Base-by-base conservation (phyloP, 2,113 vertebrate genomes). In the Oncorhynchus kisutch region DNA sequence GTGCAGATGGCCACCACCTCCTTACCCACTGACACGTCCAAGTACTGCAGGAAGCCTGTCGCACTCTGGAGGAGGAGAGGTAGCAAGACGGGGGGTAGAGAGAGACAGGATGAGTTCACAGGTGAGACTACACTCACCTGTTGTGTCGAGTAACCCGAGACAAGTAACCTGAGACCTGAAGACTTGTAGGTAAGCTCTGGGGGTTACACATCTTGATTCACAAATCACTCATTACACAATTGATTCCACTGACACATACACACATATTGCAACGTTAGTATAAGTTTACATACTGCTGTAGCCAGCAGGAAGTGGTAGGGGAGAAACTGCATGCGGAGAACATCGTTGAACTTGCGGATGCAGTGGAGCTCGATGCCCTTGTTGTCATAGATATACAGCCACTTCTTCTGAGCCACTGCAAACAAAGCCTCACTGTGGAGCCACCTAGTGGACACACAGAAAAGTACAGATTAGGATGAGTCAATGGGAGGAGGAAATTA, bases 341-440 rank as follows among this genome's bases (percentile, higher is more conserved):
- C 87, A 0, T 94, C 92, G 2, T 97, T 94, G 82, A 96, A 97
- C 66, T 94, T 94, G 71, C 95, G 94, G 27, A 97, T 82, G 71
- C 96, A 97, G 80, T 96, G 96, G 54, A 98, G 94, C 88, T 98
- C 96, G 0, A 95, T 91, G 3, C 96, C 96, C 1, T 92, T 94
- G 51, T 90, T 94, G 92, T 98, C 96, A 0, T 97, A 97, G 27
- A 98, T 92, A 70, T 96, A 87, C 2, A 97, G 92, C 96, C 96
- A 98, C 79, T 94, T 94, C 82, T 93, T 95, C 92, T 98, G 96
- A 51, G 96, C 95, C 5, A 95, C 95, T 0, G 96, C 96, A 4
- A 95, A 94, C 93, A 97, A 94, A 0, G 83, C 71, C 82, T 97
- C 95, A 0, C 82, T 92, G 78, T 97, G 96, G n/a, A 97, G 92